Conservation (phyloP, 2,113 vertebrate genomes). For the Oenanthe oenanthe region DNA sequence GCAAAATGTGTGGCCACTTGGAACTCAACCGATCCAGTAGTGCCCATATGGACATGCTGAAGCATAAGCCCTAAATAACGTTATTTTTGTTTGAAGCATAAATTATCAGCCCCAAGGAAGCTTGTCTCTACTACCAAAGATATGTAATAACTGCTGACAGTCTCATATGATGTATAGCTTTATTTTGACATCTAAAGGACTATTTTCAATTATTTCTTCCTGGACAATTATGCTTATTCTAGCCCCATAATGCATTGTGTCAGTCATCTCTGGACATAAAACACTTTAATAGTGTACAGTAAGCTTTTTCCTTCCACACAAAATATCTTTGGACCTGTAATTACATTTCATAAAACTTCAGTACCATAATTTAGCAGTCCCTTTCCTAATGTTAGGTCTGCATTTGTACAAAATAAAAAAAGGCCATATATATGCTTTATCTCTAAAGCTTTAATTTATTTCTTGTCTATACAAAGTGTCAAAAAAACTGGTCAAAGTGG, state of each 20-base stretch:
- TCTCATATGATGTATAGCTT: slow-evolving; percentile 51
- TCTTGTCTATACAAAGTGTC: slow-evolving; percentile 19
- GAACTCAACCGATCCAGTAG: background rate
- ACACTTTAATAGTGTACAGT: slow-evolving; percentile 61
- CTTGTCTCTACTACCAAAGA: slow-evolving; percentile 40
- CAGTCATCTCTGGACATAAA: slow-evolving; percentile 75
- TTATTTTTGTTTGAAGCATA: slow-evolving; percentile 53
- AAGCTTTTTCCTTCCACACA: slow-evolving; percentile 63
- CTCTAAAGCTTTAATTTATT: slow-evolving; percentile 55
- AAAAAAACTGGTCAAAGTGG: slow-evolving; percentile 29
- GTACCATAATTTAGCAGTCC: slow-evolving; percentile 62
- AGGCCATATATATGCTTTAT: background rate
- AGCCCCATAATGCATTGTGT: slow-evolving; percentile 71
- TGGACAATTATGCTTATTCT: slow-evolving; percentile 77
- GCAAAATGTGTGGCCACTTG: background rate
- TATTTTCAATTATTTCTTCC: slow-evolving; percentile 78
- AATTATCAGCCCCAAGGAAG: slow-evolving; percentile 55
- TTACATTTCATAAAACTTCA: slow-evolving; percentile 75
- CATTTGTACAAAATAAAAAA: slow-evolving; percentile 45
- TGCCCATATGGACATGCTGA: background rate
- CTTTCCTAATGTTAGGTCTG: slow-evolving; percentile 67
- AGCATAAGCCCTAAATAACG: background rate
- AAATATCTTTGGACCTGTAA: slow-evolving; percentile 70
- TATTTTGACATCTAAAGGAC: slow-evolving; percentile 76
- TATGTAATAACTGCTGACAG: slow-evolving; percentile 61